phyloP scores from a whole-genome alignment of 1,140 invertebrate genomes.

The Drosophila nikananu region DNA sequence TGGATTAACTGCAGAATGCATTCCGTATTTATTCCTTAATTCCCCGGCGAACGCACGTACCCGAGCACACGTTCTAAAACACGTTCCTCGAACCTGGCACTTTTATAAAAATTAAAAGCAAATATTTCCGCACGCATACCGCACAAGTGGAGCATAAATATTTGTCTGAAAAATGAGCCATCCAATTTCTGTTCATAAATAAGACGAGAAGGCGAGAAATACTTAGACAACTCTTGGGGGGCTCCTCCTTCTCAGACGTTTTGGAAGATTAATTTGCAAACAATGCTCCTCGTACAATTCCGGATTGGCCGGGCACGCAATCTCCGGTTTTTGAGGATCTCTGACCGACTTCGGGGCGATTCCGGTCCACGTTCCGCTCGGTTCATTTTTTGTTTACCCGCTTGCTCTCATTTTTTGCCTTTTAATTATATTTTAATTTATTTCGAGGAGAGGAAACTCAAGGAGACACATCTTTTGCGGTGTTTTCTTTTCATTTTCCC shows the following conservation, averaged over 20 bases:
- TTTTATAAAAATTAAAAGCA: slow-evolving; percentile 71
- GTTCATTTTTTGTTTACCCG: slow-evolving; percentile 31
- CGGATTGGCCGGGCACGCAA: slow-evolving; percentile 49
- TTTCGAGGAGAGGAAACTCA: slow-evolving; percentile 27
- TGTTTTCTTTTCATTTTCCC: slow-evolving; percentile 76
- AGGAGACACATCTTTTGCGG: slow-evolving; percentile 43
- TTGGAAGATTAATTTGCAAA: slow-evolving; percentile 69
- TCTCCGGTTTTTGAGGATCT: slow-evolving; percentile 35
- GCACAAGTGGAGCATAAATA: slow-evolving; percentile 55
- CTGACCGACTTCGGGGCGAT: slow-evolving; percentile 32
- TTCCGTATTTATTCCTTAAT: slow-evolving; percentile 45
- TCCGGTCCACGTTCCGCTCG: slow-evolving; percentile 42
- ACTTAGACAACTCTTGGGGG: slow-evolving; percentile 9
- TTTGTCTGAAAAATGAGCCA: slow-evolving; percentile 60
- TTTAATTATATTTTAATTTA: slow-evolving; percentile 65
- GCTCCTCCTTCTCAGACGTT: slow-evolving; percentile 19
- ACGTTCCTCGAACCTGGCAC: slow-evolving; percentile 31
- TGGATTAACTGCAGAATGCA: slow-evolving; percentile 46
- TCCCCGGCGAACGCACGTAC: slow-evolving; percentile 1
- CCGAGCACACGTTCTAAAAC: neutral
- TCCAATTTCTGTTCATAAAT: slow-evolving; percentile 49
- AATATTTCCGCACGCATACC: slow-evolving; percentile 63
- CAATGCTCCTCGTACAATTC: slow-evolving; percentile 47
- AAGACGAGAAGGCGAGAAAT: slow-evolving; percentile 27
- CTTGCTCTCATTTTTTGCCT: slow-evolving; percentile 2